phyloP scores from a whole-genome alignment of 1,140 invertebrate genomes.

The Lerema accius region DNA sequence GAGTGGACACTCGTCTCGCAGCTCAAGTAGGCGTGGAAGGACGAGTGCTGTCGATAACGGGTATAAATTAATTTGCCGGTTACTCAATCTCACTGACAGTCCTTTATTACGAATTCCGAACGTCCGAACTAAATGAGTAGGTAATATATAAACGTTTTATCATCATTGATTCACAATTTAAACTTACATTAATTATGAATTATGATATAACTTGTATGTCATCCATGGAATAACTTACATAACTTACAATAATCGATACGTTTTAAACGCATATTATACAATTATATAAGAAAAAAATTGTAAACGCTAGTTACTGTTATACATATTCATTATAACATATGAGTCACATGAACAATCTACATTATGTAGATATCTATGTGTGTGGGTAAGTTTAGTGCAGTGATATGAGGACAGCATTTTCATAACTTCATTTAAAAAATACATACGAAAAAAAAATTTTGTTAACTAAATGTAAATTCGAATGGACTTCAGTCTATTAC shows the following conservation, averaged over 20 bases:
- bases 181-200: too few relatives aligned
- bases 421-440: too few relatives aligned
- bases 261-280: neutral
- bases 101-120: conserved; percentile 12
- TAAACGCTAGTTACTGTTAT: neutral
- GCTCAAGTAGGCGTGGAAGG: conserved; percentile 60
- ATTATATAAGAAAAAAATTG: neutral
- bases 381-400: neutral
- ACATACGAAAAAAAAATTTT: too few relatives aligned
- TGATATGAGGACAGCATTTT: neutral
- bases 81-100: conserved; percentile 15
- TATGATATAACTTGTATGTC: too few relatives aligned
- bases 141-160: too few relatives aligned
- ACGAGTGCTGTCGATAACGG: conserved; percentile 45
- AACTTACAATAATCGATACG: too few relatives aligned
- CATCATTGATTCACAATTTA: too few relatives aligned
- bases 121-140: neutral
- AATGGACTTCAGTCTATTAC: neutral
- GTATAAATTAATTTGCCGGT: conserved; percentile 31
- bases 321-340: neutral
- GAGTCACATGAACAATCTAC: neutral
- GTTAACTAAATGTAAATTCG: neutral
- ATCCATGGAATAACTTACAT: too few relatives aligned
- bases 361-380: too few relatives aligned
- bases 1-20: conserved; percentile 54